Evolutionary conservation across 2,113 vertebrate species (phyloP).

Genomic region (Xiphophorus couchianus): DNA sequence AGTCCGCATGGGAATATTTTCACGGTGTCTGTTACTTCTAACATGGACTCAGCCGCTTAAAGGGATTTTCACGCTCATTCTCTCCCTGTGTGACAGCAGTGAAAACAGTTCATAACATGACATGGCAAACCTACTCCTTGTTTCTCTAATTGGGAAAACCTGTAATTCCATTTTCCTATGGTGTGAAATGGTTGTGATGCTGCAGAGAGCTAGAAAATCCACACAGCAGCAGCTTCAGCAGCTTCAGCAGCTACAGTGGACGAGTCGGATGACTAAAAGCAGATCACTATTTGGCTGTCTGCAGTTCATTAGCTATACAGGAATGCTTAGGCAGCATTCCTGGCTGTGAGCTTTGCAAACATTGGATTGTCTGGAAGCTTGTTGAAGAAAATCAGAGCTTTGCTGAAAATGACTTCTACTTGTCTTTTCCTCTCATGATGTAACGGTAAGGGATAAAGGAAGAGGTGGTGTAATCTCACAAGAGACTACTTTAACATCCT

Average conservation of each 20-base stretch:
- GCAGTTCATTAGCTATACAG: slow-evolving; percentile 55
- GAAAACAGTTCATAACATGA: slow-evolving; percentile 60
- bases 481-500: slow-evolving; percentile 34
- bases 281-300: slow-evolving; percentile 72
- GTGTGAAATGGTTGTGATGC: slow-evolving; percentile 51
- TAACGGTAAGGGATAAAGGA: slow-evolving; percentile 18
- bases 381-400: slow-evolving; percentile 20
- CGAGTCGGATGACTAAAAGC: slow-evolving; percentile 58
- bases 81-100: slow-evolving; percentile 9
- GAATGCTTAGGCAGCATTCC: slow-evolving; percentile 49
- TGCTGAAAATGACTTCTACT: slow-evolving; percentile 3
- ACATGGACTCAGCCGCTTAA: slow-evolving; percentile 18
- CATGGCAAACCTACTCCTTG: slow-evolving; percentile 44
- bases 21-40: slow-evolving; percentile 61
- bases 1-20: slow-evolving; percentile 63
- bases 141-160: slow-evolving; percentile 69
- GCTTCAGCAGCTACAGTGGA: slow-evolving; percentile 31
- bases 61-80: slow-evolving; percentile 38
- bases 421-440: slow-evolving; percentile 8
- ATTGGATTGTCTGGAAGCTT: slow-evolving; percentile 9
- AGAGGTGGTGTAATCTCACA: slow-evolving; percentile 23
- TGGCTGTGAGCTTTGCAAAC: slow-evolving; percentile 26
- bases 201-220: slow-evolving; percentile 14
- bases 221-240: slow-evolving; percentile 25
- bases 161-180: slow-evolving; percentile 60